A percentile compares a stretch with the other conserved stretches of the same genome.
These are phyloP conservation scores for Xylota sylvarum DNA, from an alignment of 2,888 invertebrate species.

Conservation along the genomic window DNA sequence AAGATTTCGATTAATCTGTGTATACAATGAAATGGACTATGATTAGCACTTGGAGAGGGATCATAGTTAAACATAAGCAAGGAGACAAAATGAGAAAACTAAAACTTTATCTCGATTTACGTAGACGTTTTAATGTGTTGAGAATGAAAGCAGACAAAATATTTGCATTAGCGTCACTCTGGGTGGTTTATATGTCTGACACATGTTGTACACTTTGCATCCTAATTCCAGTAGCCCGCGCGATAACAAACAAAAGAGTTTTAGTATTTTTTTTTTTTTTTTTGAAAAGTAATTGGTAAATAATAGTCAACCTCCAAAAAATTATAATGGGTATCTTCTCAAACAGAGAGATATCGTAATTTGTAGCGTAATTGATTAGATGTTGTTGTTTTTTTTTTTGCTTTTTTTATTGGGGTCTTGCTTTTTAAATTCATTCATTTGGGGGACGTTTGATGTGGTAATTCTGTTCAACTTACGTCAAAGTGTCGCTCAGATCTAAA, in stretches of 20 bases:
- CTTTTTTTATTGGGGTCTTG: not conserved
- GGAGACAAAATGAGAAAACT: constrained; percentile 33
- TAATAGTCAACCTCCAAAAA: constrained; percentile 16
- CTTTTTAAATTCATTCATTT: constrained; percentile 7
- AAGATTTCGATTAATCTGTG: constrained; percentile 59
- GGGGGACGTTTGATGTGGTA: not conserved
- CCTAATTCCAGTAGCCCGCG: constrained; percentile 16
- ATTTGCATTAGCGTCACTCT: constrained; percentile 45
- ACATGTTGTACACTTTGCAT: constrained; percentile 35
- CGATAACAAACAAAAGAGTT: constrained; percentile 10
- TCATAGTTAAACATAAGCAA: constrained; percentile 52
- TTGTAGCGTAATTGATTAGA: not conserved
- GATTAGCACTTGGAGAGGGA: constrained; percentile 42
- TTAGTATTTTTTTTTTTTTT: not conserved
- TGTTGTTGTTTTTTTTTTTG: not conserved
- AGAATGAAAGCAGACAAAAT: constrained; percentile 13
- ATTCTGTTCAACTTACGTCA: constrained; percentile 5
- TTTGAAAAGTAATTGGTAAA: constrained; percentile 4
- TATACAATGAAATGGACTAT: constrained; percentile 30
- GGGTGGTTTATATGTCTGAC: constrained; percentile 29
- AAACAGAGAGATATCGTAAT: constrained; percentile 10
- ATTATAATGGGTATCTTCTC: constrained; percentile 3
- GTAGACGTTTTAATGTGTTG: constrained; percentile 29
- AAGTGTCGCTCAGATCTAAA: not conserved
- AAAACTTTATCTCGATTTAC: constrained; percentile 48